These are phyloP conservation scores for Agapostemon virescens DNA, from an alignment of 2,888 invertebrate genomes.

Conservation along the genomic window DNA sequence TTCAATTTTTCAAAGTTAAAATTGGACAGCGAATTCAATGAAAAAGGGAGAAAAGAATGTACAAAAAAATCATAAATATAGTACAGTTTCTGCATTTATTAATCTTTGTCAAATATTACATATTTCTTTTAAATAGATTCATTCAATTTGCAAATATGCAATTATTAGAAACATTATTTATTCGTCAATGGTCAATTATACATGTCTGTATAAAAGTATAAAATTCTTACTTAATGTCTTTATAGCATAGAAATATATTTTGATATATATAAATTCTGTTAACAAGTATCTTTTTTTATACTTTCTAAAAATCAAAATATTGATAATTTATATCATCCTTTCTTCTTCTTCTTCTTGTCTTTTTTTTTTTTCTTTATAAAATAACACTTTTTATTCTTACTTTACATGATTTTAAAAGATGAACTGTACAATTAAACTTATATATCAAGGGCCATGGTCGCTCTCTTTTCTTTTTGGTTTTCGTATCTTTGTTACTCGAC, in stretches of 20 bases:
- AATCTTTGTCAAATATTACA: conserved; percentile 3
- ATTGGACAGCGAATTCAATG: background rate
- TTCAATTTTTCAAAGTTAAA: background rate
- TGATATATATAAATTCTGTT: conserved; percentile 49
- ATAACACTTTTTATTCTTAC: conserved; percentile 20
- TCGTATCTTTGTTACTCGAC: conserved; percentile 21
- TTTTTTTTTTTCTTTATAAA: conserved; percentile 4
- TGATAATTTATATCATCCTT: conserved; percentile 18
- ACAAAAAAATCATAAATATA: background rate
- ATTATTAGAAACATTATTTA: conserved; percentile 55
- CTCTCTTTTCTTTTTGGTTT: conserved; percentile 32
- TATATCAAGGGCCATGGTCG: conserved; percentile 29
- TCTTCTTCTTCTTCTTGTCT: no score
- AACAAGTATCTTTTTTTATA: conserved; percentile 39
- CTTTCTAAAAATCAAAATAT: conserved; percentile 24
- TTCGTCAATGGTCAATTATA: conserved; percentile 60
- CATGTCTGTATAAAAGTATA: conserved; percentile 70
- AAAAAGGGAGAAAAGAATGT: background rate
- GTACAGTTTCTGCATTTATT: conserved; percentile 26
- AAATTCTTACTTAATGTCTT: conserved; percentile 64
- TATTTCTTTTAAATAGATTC: background rate
- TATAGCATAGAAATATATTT: conserved; percentile 54
- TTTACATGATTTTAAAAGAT: conserved; percentile 27
- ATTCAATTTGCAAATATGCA: conserved; percentile 16
- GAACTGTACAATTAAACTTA: conserved; percentile 31